Conservation (phyloP, 1,140 invertebrate species). For the Oryzaephilus surinamensis region DNA sequence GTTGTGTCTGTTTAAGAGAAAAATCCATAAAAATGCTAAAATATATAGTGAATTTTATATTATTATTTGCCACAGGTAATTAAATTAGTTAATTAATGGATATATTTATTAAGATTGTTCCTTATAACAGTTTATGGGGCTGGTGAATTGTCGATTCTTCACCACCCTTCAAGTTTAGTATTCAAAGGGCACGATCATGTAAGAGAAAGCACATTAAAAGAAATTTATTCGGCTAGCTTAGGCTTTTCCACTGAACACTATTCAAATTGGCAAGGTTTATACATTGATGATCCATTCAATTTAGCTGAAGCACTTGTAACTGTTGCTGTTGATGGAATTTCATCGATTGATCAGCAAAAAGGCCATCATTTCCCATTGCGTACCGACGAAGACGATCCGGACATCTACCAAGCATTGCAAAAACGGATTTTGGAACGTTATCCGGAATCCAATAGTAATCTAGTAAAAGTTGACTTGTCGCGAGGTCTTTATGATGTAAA, state of each 20-base stretch:
- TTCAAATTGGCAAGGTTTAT: slow-evolving; percentile 59
- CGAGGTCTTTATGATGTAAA: slow-evolving; percentile 53
- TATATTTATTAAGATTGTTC: too few species aligned
- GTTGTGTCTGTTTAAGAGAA: too few species aligned
- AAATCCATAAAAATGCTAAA: too few species aligned
- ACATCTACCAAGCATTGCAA: slow-evolving; percentile 48
- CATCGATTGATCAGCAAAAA: slow-evolving; percentile 41
- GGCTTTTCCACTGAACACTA: slow-evolving; percentile 56
- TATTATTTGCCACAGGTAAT: too few species aligned
- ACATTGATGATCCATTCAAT: slow-evolving; percentile 60
- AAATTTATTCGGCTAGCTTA: slow-evolving; percentile 59
- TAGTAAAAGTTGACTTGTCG: slow-evolving; percentile 52
- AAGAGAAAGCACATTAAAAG: slow-evolving; percentile 52
- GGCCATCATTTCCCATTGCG: slow-evolving; percentile 47
- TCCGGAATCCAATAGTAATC: slow-evolving; percentile 43
- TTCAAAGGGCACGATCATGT: slow-evolving; percentile 52
- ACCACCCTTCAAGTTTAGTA: slow-evolving; percentile 51
- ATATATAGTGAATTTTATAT: too few species aligned
- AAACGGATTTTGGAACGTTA: slow-evolving; percentile 46
- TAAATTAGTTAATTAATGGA: too few species aligned
- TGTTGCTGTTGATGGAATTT: slow-evolving; percentile 59
- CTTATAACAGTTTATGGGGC: slow-evolving; percentile 53
- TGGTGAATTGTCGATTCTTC: slow-evolving; percentile 56
- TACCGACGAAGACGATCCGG: slow-evolving; percentile 53
- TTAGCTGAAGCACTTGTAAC: slow-evolving; percentile 66